phyloP scores from a whole-genome alignment of 1,140 invertebrate species.

The Rhagoletis pomonella region DNA sequence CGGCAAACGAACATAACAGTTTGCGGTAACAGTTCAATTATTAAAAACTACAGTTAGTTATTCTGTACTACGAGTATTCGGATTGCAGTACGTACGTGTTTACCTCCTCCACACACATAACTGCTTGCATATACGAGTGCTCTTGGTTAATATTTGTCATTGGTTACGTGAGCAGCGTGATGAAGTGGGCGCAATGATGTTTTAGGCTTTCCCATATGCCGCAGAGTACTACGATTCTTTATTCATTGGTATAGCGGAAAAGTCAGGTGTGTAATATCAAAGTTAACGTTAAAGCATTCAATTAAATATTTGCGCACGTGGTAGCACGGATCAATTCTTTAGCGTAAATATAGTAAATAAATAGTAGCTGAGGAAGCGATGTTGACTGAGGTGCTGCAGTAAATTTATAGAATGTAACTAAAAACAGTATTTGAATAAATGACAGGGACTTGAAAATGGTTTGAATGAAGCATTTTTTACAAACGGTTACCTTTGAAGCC shows the following conservation, averaged over 20 bases:
- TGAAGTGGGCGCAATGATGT: background rate
- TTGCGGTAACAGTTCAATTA: constrained; percentile 49
- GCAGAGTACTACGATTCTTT: background rate
- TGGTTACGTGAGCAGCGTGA: constrained; percentile 5
- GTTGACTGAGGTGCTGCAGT: too few species aligned
- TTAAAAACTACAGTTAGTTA: constrained; percentile 46
- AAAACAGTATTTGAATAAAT: too few species aligned
- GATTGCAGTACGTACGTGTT: background rate
- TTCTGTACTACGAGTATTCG: background rate
- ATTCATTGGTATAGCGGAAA: background rate
- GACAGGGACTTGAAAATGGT: too few species aligned
- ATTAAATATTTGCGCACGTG: background rate
- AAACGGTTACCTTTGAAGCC: too few species aligned
- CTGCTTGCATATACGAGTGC: background rate
- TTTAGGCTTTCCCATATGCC: background rate
- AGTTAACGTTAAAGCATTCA: background rate
- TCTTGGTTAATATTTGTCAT: background rate
- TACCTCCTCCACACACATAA: background rate
- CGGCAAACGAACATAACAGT: constrained; percentile 26
- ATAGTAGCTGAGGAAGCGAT: too few species aligned
- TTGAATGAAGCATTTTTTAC: too few species aligned
- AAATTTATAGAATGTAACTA: too few species aligned
- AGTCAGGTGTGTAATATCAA: background rate
- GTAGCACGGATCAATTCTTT: background rate
- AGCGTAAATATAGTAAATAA: too few species aligned